phyloP scores from a whole-genome alignment of 2,113 vertebrate species.

The Gallinago jamesoni region DNA sequence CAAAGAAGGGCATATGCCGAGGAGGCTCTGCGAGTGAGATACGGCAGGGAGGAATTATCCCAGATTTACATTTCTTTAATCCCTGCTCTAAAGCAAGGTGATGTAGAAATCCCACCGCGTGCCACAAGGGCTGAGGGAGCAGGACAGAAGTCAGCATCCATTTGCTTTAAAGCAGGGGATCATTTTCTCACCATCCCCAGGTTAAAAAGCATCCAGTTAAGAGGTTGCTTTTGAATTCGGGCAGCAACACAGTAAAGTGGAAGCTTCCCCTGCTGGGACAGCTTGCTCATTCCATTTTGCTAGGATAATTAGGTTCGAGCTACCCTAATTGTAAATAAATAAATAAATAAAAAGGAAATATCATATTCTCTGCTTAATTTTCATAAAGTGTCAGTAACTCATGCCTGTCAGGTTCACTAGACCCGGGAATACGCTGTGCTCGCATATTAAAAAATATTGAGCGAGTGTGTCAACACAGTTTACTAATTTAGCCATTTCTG shows the following conservation, averaged over 20 bases:
- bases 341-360: background rate
- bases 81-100: slow-evolving; percentile 40
- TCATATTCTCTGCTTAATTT: slow-evolving; percentile 40
- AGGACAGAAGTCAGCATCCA: background rate
- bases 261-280: slow-evolving; percentile 25
- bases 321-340: background rate
- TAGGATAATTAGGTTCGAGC: slow-evolving; percentile 42
- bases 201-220: background rate
- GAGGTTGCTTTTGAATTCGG: slow-evolving; percentile 24
- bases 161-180: slow-evolving; percentile 4
- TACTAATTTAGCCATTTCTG: slow-evolving; percentile 62
- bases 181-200: background rate
- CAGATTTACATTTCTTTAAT: slow-evolving; percentile 44
- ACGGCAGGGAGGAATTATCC: background rate
- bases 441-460: slow-evolving; percentile 53
- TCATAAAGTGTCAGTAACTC: slow-evolving; percentile 46
- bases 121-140: background rate
- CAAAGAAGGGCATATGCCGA: slow-evolving; percentile 21
- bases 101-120: slow-evolving; percentile 13
- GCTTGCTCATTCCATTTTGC: slow-evolving; percentile 19
- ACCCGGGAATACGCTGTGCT: slow-evolving; percentile 8
- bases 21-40: slow-evolving; percentile 12
- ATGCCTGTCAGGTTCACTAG: slow-evolving; percentile 29
- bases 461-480: slow-evolving; percentile 33
- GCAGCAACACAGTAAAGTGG: background rate